These are phyloP conservation scores for Lithophane socia DNA, from an alignment of 2,888 invertebrate species.

Conservation along the genomic window DNA sequence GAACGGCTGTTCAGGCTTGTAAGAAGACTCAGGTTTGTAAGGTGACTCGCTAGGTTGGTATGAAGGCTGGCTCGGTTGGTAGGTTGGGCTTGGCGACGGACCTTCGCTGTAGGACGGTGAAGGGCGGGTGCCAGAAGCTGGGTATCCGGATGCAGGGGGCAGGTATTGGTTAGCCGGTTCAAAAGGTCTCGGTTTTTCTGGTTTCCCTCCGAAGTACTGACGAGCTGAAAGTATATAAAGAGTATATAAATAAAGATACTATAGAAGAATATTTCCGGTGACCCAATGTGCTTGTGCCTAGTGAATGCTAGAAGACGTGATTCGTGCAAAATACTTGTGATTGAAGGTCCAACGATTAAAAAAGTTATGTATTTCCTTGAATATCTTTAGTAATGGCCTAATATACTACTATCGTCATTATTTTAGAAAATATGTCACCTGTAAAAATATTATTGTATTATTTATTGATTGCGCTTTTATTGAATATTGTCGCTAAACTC, in stretches of 20 bases:
- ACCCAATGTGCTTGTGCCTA: conserved; percentile 67
- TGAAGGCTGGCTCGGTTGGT: conserved; percentile 66
- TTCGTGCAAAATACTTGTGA: conserved; percentile 37
- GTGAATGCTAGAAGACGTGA: conserved; percentile 52
- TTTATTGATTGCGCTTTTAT: background rate
- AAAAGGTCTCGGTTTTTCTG: conserved; percentile 93
- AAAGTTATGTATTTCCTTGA: background rate
- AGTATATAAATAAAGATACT: conserved; percentile 35
- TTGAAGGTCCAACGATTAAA: background rate
- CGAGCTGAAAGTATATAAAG: conserved; percentile 89
- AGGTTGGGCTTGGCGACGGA: conserved; percentile 70
- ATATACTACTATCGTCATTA: background rate
- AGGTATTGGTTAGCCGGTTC: conserved; percentile 86
- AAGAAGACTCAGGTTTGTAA: conserved; percentile 48
- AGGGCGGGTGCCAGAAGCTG: conserved; percentile 83
- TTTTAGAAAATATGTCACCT: background rate
- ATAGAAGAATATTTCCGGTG: background rate
- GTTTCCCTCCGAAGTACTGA: conserved; percentile 92
- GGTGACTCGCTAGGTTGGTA: conserved; percentile 67
- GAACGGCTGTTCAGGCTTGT: conserved; percentile 58
- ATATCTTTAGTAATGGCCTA: background rate
- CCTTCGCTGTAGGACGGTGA: conserved; percentile 85
- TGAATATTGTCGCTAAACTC: background rate
- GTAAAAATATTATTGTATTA: background rate
- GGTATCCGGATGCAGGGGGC: conserved; percentile 84